Evolutionary conservation across 2,888 invertebrate species (phyloP), one percentile per base, ranked within the genome.

Genomic region (Drosophila suboccidentalis): DNA sequence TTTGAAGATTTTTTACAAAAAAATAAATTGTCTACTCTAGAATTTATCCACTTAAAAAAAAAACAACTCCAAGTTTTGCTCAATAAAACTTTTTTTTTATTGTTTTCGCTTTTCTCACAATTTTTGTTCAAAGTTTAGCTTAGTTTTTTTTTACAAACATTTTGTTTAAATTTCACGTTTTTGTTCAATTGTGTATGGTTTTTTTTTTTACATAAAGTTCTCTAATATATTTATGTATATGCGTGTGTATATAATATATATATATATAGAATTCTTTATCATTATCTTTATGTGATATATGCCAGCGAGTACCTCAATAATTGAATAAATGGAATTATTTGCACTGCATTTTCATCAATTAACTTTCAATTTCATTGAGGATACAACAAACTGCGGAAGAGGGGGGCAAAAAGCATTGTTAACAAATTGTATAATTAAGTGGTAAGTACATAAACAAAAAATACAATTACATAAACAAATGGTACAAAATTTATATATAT

Each of bases 271-370:
- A 50, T 32, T 44, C 49, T 50, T 60, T 62, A 62, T 81, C 49
- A 72, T 71, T 73, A 77, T 77, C 36, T 15, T 38, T 61, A 46
- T 63, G 75, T 71, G 34, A 36, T 50, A 36, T 50, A 75, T 73
- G 80, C 80, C 77, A 69, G 83, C 72, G 69, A 71, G 73, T 71
- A 67, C 62, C 59, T 65, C 74, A 71, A 74, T 84, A 86, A 86
- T 83, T 84, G 81, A 83, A 81, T 83, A 79, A 79, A 84, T 84
- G 87, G 87, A 84, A 86, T 86, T 78, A 57, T 81, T 83, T 86
- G 86, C 86, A 86, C 73, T 79, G 83, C 76, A 77, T 81, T 86
- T 79, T 59, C 38, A 36, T 57, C 57, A 64, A 57, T 57, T 62
- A 50, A 64, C 34, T 49, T 49, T 57, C 11, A 69, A 43, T 59